Percentiles rank a stretch among this genome's conserved stretches.
phyloP scores from a whole-genome alignment of 2,113 vertebrate genomes.

The Lasiurus cinereus region DNA sequence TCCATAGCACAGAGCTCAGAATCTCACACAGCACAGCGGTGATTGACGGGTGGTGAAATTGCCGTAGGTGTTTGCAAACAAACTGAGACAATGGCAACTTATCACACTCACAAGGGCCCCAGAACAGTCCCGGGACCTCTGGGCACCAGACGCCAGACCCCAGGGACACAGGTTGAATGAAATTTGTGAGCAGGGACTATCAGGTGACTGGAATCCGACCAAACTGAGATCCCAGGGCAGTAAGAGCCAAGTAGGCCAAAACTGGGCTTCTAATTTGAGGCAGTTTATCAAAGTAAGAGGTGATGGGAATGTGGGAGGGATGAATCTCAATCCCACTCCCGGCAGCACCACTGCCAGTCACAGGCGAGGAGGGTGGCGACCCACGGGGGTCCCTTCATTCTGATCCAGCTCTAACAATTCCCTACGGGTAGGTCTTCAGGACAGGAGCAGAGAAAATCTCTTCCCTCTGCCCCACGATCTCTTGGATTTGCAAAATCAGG shows the following conservation, averaged over 20 bases:
- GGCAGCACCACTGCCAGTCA: neutral
- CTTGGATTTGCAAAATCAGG: slow-evolving; percentile 14
- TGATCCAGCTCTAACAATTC: neutral
- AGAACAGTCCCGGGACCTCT: neutral
- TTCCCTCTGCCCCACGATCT: neutral
- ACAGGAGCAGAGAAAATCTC: neutral
- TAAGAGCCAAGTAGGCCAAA: neutral
- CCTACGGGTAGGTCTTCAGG: neutral
- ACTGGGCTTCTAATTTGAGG: neutral
- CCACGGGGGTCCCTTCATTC: neutral
- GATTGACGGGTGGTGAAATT: neutral
- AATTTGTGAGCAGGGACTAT: neutral
- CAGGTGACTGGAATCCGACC: neutral
- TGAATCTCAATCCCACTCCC: neutral
- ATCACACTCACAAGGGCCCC: neutral
- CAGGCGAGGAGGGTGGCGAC: rapidly evolving
- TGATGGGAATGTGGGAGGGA: neutral
- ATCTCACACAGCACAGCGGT: neutral
- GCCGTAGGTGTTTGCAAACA: neutral
- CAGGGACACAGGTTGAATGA: neutral
- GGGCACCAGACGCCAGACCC: neutral
- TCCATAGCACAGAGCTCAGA: neutral
- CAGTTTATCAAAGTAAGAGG: slow-evolving; percentile 10
- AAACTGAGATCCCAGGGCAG: neutral
- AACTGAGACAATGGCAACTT: neutral